Conservation (phyloP, 2,113 vertebrate species). For the Mixornis gularis region DNA sequence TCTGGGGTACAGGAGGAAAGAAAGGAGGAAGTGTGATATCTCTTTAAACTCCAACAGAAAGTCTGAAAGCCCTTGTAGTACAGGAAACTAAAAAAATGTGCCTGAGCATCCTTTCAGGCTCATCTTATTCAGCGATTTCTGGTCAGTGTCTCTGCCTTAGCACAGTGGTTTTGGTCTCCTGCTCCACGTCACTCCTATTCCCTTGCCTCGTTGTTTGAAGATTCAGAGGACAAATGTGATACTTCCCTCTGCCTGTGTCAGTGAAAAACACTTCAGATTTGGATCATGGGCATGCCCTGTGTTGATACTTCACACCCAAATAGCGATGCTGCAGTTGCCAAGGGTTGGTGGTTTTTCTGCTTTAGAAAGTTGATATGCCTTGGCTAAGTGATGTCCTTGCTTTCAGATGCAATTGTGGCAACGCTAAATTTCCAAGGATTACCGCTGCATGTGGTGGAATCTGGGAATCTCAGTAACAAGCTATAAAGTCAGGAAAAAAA, state of each 20-base stretch:
- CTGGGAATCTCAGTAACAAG: background rate
- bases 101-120: background rate
- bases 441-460: background rate
- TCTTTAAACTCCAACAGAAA: background rate
- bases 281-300: background rate
- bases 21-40: accelerated
- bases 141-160: background rate
- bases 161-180: background rate
- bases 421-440: background rate
- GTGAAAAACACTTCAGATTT: background rate
- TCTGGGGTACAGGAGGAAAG: background rate
- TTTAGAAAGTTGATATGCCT: background rate
- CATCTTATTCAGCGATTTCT: background rate
- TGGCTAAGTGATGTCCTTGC: background rate
- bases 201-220: background rate
- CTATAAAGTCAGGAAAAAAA: background rate
- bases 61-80: background rate
- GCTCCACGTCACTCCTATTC: background rate
- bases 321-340: background rate
- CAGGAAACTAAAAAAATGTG: background rate
- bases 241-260: background rate
- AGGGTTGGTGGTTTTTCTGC: background rate
- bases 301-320: background rate
- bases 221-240: background rate
- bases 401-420: background rate